Percentiles rank a stretch among this genome's conserved stretches.
phyloP scores from a whole-genome alignment of 1,140 invertebrate species.

The Daktulosphaira vitifoliae region DNA sequence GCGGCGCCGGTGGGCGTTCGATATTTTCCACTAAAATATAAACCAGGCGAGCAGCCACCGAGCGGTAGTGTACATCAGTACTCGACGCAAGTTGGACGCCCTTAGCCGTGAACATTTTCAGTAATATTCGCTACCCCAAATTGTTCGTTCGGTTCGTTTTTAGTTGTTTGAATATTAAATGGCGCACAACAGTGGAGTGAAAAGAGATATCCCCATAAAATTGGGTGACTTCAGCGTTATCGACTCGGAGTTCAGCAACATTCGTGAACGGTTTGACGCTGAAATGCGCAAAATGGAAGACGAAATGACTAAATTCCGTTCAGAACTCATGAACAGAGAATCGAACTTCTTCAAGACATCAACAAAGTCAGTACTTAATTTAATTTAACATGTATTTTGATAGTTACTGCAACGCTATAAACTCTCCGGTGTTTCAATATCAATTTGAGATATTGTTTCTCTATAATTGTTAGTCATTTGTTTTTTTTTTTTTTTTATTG shows the following conservation, averaged over 20 bases:
- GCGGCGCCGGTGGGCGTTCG: slow-evolving; percentile 19
- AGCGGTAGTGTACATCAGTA: slow-evolving; percentile 1
- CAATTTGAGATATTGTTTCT: too few species aligned
- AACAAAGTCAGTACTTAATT: slow-evolving; percentile 55
- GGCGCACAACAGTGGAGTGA: slow-evolving; percentile 51
- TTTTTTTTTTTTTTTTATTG: too few species aligned
- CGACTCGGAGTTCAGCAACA: slow-evolving; percentile 92
- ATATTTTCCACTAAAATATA: slow-evolving; percentile 18
- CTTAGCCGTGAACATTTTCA: not conserved
- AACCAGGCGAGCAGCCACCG: not conserved
- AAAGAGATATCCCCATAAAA: slow-evolving; percentile 85
- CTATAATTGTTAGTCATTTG: too few species aligned
- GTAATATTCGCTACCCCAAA: not conserved
- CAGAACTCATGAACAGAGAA: slow-evolving; percentile 85
- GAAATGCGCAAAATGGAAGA: slow-evolving; percentile 98
- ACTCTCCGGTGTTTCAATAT: too few species aligned
- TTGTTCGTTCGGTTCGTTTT: not conserved
- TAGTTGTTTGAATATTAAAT: slow-evolving; percentile 30
- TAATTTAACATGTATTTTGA: not conserved
- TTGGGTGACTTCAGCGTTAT: slow-evolving; percentile 89
- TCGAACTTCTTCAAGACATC: slow-evolving; percentile 83
- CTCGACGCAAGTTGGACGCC: not conserved
- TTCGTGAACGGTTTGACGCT: slow-evolving; percentile 87
- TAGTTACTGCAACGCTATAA: too few species aligned
- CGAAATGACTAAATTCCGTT: slow-evolving; percentile 92